Conservation (phyloP, 2,113 vertebrate genomes). For the Halcyon senegalensis region DNA sequence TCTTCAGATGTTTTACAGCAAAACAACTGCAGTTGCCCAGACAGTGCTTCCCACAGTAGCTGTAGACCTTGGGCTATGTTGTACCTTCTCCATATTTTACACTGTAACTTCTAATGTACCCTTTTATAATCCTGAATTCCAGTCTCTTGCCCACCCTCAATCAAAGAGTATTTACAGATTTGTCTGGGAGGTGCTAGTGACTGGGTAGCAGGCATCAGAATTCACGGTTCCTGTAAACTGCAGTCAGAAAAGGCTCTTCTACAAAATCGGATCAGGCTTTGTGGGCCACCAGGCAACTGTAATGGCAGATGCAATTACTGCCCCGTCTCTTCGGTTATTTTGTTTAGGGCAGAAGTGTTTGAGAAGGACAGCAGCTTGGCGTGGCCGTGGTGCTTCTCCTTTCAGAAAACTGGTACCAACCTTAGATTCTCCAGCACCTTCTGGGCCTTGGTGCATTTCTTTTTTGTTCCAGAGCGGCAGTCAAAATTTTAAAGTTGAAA, state of each 20-base stretch:
- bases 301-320: neutral
- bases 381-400: neutral
- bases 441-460: fast-evolving
- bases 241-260: neutral
- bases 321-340: neutral
- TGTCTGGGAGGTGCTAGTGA: neutral
- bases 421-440: neutral
- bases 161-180: neutral
- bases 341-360: neutral
- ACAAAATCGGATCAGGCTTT: neutral
- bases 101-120: neutral
- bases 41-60: neutral
- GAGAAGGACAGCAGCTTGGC: neutral
- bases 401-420: neutral
- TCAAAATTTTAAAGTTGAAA: neutral
- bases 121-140: neutral
- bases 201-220: neutral
- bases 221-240: neutral
- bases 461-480: neutral
- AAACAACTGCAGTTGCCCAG: neutral
- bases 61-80: neutral
- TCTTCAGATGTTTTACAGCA: neutral
- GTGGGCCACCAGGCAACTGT: neutral
- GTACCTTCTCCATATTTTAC: neutral
- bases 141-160: neutral